Percentiles rank a stretch among this genome's conserved stretches.
Evolutionary conservation across 2,797 vertebrate species (phyloP).

Genomic region (Corythornis leucogaster): DNA sequence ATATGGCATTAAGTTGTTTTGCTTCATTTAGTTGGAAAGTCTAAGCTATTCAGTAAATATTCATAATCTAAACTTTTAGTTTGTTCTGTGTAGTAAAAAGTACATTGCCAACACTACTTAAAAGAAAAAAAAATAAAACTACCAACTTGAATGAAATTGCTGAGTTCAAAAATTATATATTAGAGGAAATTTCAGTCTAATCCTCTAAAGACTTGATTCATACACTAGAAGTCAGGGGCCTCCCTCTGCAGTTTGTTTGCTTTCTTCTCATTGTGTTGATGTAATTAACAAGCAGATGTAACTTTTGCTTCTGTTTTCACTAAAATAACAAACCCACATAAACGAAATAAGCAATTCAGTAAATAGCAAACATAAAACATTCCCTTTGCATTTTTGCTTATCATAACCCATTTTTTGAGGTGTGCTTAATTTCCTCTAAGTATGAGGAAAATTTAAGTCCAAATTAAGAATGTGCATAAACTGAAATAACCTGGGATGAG

Average conservation of each 20-base stretch:
- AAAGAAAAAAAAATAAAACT: not conserved
- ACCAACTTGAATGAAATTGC: not conserved
- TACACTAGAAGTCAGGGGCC: not conserved
- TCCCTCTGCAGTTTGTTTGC: not conserved
- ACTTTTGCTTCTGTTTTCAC: not conserved
- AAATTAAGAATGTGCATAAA: not conserved
- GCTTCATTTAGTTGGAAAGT: not conserved
- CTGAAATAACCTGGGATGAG: not conserved
- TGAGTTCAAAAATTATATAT: not conserved
- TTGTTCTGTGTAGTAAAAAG: not conserved
- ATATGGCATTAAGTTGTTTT: too few relatives aligned
- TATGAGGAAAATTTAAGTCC: not conserved
- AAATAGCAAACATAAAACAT: not conserved
- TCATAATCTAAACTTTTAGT: not conserved
- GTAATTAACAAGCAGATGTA: not conserved
- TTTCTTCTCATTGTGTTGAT: not conserved
- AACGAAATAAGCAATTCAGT: not conserved
- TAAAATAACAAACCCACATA: not conserved
- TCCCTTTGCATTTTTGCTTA: not conserved
- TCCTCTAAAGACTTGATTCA: not conserved
- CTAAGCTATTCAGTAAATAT: not conserved
- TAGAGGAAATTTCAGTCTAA: not conserved
- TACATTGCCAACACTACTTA: rapidly evolving
- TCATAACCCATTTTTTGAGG: not conserved
- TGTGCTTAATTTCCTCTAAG: not conserved